phyloP scores from a whole-genome alignment of 2,888 invertebrate species.

The Taphrorychus bicolor region DNA sequence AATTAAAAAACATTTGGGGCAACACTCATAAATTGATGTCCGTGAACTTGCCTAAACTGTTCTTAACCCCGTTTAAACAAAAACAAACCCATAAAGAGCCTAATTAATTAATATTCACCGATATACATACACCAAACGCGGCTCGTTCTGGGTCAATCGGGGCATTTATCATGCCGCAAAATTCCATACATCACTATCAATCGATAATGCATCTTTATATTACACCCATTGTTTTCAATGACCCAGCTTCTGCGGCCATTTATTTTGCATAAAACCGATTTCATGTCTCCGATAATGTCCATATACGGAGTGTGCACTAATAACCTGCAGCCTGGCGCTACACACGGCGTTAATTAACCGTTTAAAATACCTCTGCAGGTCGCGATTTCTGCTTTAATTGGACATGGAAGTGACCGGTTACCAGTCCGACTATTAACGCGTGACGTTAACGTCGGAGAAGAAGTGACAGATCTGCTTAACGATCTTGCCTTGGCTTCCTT shows the following conservation, averaged over 20 bases:
- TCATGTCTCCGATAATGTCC: no score
- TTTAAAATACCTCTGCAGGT: background rate
- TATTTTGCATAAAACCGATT: no score
- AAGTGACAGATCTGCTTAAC: background rate
- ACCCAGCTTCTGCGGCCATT: background rate
- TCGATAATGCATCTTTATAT: slow-evolving; percentile 2
- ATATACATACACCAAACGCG: background rate
- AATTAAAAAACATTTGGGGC: no score
- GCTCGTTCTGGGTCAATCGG: background rate
- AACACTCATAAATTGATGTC: no score
- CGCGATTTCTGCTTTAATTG: background rate
- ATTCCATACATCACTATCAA: slow-evolving; percentile 4
- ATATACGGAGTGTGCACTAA: background rate
- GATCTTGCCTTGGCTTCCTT: background rate
- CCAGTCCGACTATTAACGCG: no score
- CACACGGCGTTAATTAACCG: background rate
- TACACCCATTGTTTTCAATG: background rate
- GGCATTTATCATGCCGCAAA: slow-evolving; percentile 1
- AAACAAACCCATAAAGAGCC: background rate
- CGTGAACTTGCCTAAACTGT: background rate
- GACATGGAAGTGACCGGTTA: no score
- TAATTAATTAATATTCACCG: background rate
- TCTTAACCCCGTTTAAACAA: background rate
- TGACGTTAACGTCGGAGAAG: background rate
- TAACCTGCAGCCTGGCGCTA: background rate